Base-by-base conservation (phyloP, 2,797 vertebrate genomes). In the Cynopterus sphinx region DNA sequence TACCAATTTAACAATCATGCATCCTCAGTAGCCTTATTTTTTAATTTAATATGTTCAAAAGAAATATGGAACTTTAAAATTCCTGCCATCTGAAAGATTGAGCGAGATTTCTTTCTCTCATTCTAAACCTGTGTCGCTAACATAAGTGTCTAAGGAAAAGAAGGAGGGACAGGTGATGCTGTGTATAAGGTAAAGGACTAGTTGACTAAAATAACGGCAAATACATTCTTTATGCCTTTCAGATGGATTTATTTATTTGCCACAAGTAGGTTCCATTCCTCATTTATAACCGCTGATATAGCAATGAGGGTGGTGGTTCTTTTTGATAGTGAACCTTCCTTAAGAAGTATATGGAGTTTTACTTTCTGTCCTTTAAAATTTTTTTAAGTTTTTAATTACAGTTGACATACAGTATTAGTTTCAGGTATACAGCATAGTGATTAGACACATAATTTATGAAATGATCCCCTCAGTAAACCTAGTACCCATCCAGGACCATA, bases 41-140 rank as follows among this genome's bases (percentile, higher is more conserved):
- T 85, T 16, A 94, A 87, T 79, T 87, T 79, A 75, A 75, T 19
- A 9, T 65, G 9, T 75, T 96, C 53, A 61, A 57, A 87, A 75
- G 43, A 89, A 82, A 71, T 88, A 84, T 19, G 11, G 22, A 61
- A 68, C 59, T 82, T 55, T 41, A 57, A 94, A 87, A 65, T 55
- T 88, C 17, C 28, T 39, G 9, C 49, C 24, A 4, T 75, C 78
- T 43, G 79, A 96, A 93, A 81, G 41, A 49, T 4, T 74, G 67
- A 77, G 53, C 0, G 41, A 53, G 16, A 85, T 73, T 49, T 87
- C 12, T 79, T 68, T 68, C 53, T 73, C 26, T 93, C 31, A 11
- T 78, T 85, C 51, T 75, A 61, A 74, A 21, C 19, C 1, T 51
- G 1, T 55, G 2, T 53, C 28, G 31, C n/a, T 78, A 36, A 49